phyloP scores from a whole-genome alignment of 2,797 vertebrate genomes.

The Rhinichthys osculus region DNA sequence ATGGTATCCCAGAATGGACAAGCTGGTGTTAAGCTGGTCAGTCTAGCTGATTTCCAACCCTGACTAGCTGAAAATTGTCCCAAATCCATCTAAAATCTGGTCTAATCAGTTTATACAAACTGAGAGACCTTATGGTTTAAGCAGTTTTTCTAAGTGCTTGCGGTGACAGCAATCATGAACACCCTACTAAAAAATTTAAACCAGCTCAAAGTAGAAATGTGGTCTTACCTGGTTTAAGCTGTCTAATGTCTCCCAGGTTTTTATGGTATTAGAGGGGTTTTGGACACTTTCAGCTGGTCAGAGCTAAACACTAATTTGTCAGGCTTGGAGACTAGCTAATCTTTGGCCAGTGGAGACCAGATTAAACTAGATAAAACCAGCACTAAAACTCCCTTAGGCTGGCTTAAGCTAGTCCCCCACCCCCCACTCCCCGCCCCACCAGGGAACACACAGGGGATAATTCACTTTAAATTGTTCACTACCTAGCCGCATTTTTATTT shows the following conservation, averaged over 20 bases:
- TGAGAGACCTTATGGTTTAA: not conserved
- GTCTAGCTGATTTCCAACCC: not conserved
- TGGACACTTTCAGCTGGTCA: not conserved
- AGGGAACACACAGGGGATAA: not conserved
- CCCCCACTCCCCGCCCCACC: no score
- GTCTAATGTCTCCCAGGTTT: not conserved
- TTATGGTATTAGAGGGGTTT: not conserved
- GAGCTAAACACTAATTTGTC: not conserved
- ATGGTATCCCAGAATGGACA: no score
- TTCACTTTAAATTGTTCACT: constrained; percentile 2
- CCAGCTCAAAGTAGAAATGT: not conserved
- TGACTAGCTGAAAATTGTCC: not conserved
- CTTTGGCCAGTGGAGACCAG: not conserved
- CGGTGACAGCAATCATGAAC: not conserved
- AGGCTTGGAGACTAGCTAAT: not conserved
- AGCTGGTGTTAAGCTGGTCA: not conserved
- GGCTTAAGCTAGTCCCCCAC: no score
- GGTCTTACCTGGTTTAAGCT: not conserved
- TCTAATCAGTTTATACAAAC: not conserved
- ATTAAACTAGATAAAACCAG: not conserved
- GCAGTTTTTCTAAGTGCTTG: not conserved
- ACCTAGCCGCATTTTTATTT: not conserved
- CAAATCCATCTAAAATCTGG: not conserved
- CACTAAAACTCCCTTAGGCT: not conserved
- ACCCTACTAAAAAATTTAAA: not conserved